Evolutionary conservation across 2,888 invertebrate species (phyloP).

Genomic region (Elgonia sp.): DNA sequence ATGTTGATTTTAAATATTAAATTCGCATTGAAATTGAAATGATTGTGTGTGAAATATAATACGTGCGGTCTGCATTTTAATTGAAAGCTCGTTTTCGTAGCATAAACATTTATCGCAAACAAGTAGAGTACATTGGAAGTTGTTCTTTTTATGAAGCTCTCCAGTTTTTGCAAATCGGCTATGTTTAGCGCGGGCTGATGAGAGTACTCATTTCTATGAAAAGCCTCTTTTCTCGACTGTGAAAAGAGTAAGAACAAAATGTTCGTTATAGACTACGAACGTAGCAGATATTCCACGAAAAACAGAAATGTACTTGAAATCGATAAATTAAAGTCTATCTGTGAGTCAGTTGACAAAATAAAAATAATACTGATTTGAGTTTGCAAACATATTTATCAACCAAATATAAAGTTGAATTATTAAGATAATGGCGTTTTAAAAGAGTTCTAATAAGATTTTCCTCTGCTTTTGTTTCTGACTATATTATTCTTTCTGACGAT

Average conservation of each 20-base stretch:
- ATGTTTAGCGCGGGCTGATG: conserved; percentile 40
- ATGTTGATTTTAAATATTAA: too few relatives aligned
- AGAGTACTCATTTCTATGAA: conserved; percentile 57
- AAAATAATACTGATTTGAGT: not conserved
- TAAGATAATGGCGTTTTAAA: not conserved
- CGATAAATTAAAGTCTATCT: conserved; percentile 27
- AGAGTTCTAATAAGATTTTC: not conserved
- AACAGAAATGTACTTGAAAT: not conserved
- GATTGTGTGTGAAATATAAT: too few relatives aligned
- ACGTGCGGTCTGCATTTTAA: conserved; percentile 28
- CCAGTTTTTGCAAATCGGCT: conserved; percentile 52
- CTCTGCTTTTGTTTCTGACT: not conserved
- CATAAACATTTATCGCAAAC: conserved; percentile 52
- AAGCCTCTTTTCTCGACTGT: conserved; percentile 58
- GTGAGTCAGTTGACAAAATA: conserved; percentile 4
- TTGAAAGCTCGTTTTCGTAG: conserved; percentile 55
- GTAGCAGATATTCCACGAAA: conserved; percentile 31
- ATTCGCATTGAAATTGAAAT: too few relatives aligned
- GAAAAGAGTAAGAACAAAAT: conserved; percentile 55
- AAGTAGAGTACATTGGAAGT: conserved; percentile 53
- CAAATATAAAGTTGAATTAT: not conserved
- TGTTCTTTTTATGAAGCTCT: conserved; percentile 41
- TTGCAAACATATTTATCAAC: not conserved
- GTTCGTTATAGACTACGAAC: conserved; percentile 38
- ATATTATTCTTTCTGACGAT: not conserved